Conservation (phyloP, 2,113 vertebrate genomes). For the Petroica traversi region DNA sequence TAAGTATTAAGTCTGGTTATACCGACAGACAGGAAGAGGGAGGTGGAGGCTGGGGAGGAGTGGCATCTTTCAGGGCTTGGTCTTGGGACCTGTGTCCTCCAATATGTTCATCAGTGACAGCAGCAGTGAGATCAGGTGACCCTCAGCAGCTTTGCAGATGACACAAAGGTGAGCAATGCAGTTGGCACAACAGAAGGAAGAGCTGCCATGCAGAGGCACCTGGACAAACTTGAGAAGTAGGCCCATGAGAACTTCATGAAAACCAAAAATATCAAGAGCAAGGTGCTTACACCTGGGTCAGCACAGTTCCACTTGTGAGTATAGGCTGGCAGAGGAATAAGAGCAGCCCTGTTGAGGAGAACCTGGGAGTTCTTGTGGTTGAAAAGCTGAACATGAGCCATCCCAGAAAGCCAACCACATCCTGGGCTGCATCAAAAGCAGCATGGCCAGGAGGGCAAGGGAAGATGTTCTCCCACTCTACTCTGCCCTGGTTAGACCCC, state of each 20-base stretch:
- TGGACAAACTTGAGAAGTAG: neutral
- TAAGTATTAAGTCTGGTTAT: neutral
- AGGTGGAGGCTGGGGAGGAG: neutral
- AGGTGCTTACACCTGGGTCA: neutral
- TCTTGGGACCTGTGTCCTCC: too few species aligned
- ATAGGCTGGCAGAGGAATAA: neutral
- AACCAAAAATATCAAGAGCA: neutral
- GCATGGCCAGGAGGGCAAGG: neutral
- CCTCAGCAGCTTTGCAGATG: neutral
- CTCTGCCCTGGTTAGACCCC: neutral
- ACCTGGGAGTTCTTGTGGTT: neutral
- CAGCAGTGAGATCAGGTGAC: neutral
- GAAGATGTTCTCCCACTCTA: neutral
- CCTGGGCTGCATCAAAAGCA: neutral
- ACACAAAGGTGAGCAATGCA: neutral
- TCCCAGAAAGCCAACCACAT: rapidly evolving
- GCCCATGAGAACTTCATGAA: neutral
- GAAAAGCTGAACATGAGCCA: neutral
- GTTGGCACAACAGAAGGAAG: neutral
- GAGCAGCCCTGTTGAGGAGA: neutral
- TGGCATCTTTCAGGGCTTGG: neutral
- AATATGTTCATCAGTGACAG: neutral
- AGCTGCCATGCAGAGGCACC: neutral
- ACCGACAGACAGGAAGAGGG: neutral
- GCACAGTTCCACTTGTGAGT: neutral